phyloP scores from a whole-genome alignment of 2,797 vertebrate genomes.

The Cottoperca gobio region DNA sequence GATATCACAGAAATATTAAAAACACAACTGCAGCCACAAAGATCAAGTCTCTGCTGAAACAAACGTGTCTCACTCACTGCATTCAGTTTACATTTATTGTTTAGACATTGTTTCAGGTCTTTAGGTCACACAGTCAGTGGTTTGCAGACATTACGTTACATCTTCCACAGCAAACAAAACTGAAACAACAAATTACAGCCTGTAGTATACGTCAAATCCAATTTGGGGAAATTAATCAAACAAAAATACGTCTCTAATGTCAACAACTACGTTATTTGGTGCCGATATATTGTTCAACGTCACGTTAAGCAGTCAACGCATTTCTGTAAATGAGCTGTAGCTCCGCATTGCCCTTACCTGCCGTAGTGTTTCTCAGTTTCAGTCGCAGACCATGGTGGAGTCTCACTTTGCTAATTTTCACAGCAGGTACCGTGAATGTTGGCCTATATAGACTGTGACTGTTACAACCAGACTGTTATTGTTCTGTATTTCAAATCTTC shows the following conservation, averaged over 20 bases:
- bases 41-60: background rate
- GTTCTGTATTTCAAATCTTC: slow-evolving; percentile 77
- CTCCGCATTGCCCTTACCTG: slow-evolving; percentile 62
- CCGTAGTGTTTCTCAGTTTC: slow-evolving; percentile 13
- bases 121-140: background rate
- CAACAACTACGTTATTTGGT: too few species aligned
- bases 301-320: background rate
- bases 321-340: background rate
- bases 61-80: background rate
- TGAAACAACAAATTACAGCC: background rate
- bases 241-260: background rate
- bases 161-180: background rate
- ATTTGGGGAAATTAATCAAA: background rate
- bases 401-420: background rate
- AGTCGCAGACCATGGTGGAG: slow-evolving; percentile 11
- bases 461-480: background rate
- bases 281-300: background rate
- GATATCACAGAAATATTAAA: background rate
- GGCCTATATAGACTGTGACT: background rate
- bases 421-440: background rate
- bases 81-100: background rate
- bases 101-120: background rate
- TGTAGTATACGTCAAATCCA: background rate
- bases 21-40: background rate
- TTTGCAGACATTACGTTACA: background rate